Base-by-base conservation (phyloP, 53 echinoderm and acorn worm species). In the Arbacia lixula region DNA sequence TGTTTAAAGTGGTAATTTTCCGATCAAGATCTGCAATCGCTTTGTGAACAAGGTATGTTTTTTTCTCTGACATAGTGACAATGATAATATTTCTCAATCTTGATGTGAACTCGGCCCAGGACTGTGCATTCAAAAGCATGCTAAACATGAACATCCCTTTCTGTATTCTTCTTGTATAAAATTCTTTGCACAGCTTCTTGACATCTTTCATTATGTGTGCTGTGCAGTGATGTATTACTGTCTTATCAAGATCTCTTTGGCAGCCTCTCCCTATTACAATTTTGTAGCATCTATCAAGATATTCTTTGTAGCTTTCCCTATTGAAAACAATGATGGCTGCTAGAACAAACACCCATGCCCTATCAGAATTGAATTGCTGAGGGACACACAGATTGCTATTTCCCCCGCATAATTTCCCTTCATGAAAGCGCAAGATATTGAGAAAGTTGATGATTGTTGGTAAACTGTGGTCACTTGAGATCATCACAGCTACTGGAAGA, bases 131-230 rank as follows among this genome's bases (percentile, higher is more conserved):
- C 30, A 64, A 31, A 29, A 30, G 64, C 34, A 64, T 11, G 33
- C 64, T 64, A 32, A 64, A 64, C 64, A 64, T 64, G 64, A 64
- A 64, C 64, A 64, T 64, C 64, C 64, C 64, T 31, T 29, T 64
- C 33, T 31, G 29, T 31, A 64, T 31, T 32, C 30, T 29, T n/a
- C 33, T 64, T 32, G 34, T 6, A 64, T 30, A 64, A 64, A 29
- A 31, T 9, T 64, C 64, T 64, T 27, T 64, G 19, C 64, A 64
- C 33, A 64, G 8, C 64, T 64, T 64, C 33, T 64, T 64, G 29
- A 30, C 6, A 64, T 64, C 64, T 64, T 64, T 64, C 64, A 64
- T 64, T 32, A 64, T 19, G 9, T 64, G 64, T 64, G 64, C 64
- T 31, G 64, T 64, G 33, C 64, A 64, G 30, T 6, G 9, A 64